phyloP scores from a whole-genome alignment of 2,113 vertebrate genomes.

The Illadopsis cleaveri region DNA sequence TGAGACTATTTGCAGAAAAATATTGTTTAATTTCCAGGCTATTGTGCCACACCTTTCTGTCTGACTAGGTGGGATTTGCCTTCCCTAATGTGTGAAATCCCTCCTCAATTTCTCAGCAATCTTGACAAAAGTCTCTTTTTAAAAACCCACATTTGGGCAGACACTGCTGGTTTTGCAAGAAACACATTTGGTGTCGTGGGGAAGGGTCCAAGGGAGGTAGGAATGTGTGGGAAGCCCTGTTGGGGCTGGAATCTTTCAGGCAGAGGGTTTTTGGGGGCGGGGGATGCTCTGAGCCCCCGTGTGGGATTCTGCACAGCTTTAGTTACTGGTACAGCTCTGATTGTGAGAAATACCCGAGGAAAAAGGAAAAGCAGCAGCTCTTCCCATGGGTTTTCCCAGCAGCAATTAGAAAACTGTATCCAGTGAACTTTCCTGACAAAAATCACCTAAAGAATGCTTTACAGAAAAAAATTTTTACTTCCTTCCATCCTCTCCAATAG shows the following conservation, averaged over 20 bases:
- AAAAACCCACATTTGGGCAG: not conserved
- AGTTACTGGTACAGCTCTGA: not conserved
- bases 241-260: accelerated
- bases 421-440: not conserved
- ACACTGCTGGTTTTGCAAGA: not conserved
- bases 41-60: not conserved
- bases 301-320: not conserved
- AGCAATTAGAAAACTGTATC: not conserved
- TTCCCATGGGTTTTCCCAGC: not conserved
- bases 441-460: not conserved
- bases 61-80: not conserved
- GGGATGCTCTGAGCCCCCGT: not conserved
- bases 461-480: not conserved
- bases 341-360: not conserved
- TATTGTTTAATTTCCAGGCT: not conserved
- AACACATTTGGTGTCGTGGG: not conserved
- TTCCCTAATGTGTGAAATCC: not conserved
- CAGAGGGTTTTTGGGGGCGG: accelerated
- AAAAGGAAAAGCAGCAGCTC: not conserved
- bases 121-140: not conserved
- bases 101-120: not conserved
- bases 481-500: not conserved
- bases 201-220: not conserved
- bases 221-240: not conserved
- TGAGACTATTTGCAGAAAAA: not conserved